A percentile compares a stretch with the other conserved stretches of the same genome.
phyloP scores from a whole-genome alignment of 2,888 invertebrate genomes.

The Endotricha flammealis region DNA sequence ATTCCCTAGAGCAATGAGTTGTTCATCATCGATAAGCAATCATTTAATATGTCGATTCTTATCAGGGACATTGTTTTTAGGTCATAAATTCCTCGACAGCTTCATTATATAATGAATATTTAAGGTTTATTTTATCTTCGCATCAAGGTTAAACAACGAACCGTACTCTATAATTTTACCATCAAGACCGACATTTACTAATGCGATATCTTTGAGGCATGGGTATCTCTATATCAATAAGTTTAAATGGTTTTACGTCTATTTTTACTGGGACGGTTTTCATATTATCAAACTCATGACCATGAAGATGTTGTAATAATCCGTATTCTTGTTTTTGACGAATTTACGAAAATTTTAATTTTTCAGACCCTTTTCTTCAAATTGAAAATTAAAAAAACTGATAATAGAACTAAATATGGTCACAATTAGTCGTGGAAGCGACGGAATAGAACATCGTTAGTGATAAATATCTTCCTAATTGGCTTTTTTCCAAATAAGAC shows the following conservation, averaged over 20 bases:
- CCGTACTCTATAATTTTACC: slow-evolving; percentile 5
- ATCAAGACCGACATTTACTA: background rate
- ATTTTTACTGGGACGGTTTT: too few relatives aligned
- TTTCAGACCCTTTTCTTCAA: too few relatives aligned
- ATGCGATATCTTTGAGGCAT: slow-evolving; percentile 7
- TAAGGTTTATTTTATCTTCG: slow-evolving; percentile 3
- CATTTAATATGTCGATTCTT: slow-evolving; percentile 27
- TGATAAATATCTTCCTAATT: background rate
- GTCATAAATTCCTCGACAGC: slow-evolving; percentile 18
- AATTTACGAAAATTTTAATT: too few relatives aligned
- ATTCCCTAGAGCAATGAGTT: slow-evolving; percentile 11
- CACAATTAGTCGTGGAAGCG: too few relatives aligned
- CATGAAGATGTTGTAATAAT: too few relatives aligned
- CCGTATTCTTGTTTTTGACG: too few relatives aligned
- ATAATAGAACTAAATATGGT: too few relatives aligned
- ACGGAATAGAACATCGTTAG: too few relatives aligned
- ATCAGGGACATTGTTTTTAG: slow-evolving; percentile 25
- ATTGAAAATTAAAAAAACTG: too few relatives aligned
- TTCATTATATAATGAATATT: slow-evolving; percentile 10
- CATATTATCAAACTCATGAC: too few relatives aligned
- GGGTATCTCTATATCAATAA: too few relatives aligned
- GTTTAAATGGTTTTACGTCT: too few relatives aligned
- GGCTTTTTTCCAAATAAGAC: background rate
- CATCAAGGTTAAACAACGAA: background rate
- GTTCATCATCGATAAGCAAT: slow-evolving; percentile 26